Base-by-base conservation (phyloP, 2,888 invertebrate species). In the Dinocampus coccinellae region DNA sequence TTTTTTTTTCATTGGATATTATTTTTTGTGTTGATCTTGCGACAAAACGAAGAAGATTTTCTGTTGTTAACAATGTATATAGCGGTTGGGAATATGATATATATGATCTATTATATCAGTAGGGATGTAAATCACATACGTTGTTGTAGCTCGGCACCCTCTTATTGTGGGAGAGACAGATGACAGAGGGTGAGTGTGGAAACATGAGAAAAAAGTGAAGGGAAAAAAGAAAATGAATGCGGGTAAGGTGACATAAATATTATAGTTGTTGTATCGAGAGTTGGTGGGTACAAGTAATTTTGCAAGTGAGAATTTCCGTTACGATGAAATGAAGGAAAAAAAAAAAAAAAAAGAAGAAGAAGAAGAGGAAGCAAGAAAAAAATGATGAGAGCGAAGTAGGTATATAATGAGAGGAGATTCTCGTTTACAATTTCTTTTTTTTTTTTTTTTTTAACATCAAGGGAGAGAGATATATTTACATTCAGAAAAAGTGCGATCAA, bases 81-180 rank as follows among this genome's bases (percentile, higher is more conserved):
- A 24, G 26, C 26, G 55, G 11, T 24, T 10, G n/a, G 24, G 55
- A 26, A 55, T 55, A 55, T 26, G 16, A 47, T 47, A 47, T 47
- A 47, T 47, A 47, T 47, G 16, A 55, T 55, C 24, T 22, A 55
- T 55, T 55, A 26, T 55, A 26, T 24, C 26, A 2, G 24, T 11
- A 4, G 11, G 55, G 26, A 55, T 24, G 55, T 55, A 55, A 55
- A 55, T 55, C 55, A 55, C 26, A 26, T 26, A 55, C 55, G 55
- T 24, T 26, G 55, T 55, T 10, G n/a, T n/a, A n/a, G n/a, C 47
- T 6, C 20, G 26, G 24, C 55, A 2, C 55, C 22, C 24, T 22
- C 24, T 55, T 22, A 24, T 55, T 26, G 26, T 55, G 11, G 9
- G 24, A 7, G 11, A 55, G 26, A 55, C 55, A 24, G 55, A 55